These are phyloP conservation scores for Boloria selene DNA, from an alignment of 2,888 invertebrate genomes.

Conservation along the genomic window DNA sequence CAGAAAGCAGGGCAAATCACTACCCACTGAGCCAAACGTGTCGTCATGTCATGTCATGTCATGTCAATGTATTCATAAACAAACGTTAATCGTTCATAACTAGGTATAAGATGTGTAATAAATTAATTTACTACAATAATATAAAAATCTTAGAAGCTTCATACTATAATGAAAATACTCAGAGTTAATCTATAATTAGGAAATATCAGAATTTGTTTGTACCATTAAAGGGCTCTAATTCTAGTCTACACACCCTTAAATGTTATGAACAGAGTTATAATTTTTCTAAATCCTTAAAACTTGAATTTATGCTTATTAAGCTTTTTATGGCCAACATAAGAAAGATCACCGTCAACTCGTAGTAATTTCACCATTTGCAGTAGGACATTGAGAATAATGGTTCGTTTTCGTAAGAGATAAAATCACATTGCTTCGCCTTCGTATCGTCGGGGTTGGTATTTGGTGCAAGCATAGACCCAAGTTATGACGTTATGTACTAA, in stretches of 20 bases:
- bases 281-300: background rate
- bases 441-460: constrained; percentile 28
- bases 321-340: constrained; percentile 28
- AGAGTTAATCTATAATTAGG: too few relatives aligned
- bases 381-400: constrained; percentile 59
- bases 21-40: too few relatives aligned
- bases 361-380: constrained; percentile 51
- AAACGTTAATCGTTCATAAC: too few relatives aligned
- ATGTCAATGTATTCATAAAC: too few relatives aligned
- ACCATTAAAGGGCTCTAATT: too few relatives aligned
- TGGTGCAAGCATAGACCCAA: constrained; percentile 33
- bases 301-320: constrained; percentile 23
- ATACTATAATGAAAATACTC: too few relatives aligned
- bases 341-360: constrained; percentile 27
- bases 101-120: too few relatives aligned
- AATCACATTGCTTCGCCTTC: constrained; percentile 53
- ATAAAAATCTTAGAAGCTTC: too few relatives aligned
- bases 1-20: too few relatives aligned
- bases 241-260: background rate
- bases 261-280: background rate
- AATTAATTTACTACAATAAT: too few relatives aligned
- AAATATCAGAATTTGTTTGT: too few relatives aligned
- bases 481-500: background rate
- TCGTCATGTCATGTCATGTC: too few relatives aligned
- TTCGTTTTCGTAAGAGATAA: constrained; percentile 58